A percentile compares a stretch with the other conserved stretches of the same genome.
Evolutionary conservation across 2,888 invertebrate species (phyloP).

Genomic region (Drosophila hawaiiensis): DNA sequence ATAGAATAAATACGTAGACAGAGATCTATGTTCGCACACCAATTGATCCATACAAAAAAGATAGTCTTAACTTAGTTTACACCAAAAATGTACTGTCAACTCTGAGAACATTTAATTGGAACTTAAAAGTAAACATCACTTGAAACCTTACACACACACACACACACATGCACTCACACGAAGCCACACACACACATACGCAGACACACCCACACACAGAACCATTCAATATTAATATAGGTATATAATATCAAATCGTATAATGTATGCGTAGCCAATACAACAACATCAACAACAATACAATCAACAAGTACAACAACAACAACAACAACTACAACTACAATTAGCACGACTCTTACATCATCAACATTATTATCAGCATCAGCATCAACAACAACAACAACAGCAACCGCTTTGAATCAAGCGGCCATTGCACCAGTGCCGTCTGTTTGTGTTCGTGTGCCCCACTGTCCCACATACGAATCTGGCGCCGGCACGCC

Average conservation of each 20-base stretch:
- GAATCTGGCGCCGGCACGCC: conserved; percentile 83
- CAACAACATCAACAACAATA: conserved; percentile 71
- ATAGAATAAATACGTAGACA: not conserved
- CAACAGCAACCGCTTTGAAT: conserved; percentile 67
- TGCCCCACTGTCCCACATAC: conserved; percentile 85
- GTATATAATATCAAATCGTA: conserved; percentile 40
- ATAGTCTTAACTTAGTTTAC: conserved; percentile 2
- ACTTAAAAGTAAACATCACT: not conserved
- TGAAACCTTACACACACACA: conserved; percentile 17
- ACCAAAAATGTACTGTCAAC: not conserved
- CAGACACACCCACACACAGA: conserved; percentile 14
- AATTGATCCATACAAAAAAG: not conserved
- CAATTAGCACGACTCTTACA: conserved; percentile 80
- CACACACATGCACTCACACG: conserved; percentile 8
- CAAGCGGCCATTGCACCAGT: conserved; percentile 82
- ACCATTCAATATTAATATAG: conserved; percentile 16
- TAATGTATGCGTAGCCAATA: conserved; percentile 58
- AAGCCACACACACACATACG: conserved; percentile 5
- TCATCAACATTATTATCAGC: conserved; percentile 76
- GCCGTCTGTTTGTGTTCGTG: conserved; percentile 86
- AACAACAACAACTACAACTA: conserved; percentile 61
- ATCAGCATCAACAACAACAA: conserved; percentile 70
- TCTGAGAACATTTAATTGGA: not conserved
- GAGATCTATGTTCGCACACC: not conserved
- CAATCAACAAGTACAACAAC: conserved; percentile 60